These are phyloP conservation scores for Epirrita christyi DNA, from an alignment of 2,888 invertebrate species.

Conservation along the genomic window DNA sequence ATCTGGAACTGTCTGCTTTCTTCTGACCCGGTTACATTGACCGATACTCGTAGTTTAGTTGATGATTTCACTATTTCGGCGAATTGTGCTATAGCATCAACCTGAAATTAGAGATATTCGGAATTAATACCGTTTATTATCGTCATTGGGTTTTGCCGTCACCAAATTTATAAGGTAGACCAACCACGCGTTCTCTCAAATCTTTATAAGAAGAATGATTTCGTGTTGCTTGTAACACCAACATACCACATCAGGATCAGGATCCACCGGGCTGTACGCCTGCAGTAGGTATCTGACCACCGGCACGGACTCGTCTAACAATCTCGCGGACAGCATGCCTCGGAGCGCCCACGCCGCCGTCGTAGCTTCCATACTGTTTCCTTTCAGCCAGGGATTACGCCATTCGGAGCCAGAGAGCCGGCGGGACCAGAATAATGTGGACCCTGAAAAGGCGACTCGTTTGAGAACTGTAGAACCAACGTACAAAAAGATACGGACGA, in stretches of 20 bases:
- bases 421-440: constrained; percentile 73
- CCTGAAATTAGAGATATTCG: constrained; percentile 43
- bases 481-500: no score
- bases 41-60: constrained; percentile 68
- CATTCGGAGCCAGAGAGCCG: constrained; percentile 63
- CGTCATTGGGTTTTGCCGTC: no score
- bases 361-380: constrained; percentile 85
- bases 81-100: constrained; percentile 79
- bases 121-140: no score
- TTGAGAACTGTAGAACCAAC: not conserved
- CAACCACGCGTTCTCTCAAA: no score
- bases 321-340: constrained; percentile 82
- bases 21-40: constrained; percentile 71
- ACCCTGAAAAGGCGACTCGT: constrained; percentile 47
- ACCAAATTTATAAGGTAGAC: no score
- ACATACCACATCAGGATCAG: constrained; percentile 73
- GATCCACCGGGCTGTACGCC: constrained; percentile 57
- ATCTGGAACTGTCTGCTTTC: constrained; percentile 87
- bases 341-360: constrained; percentile 95
- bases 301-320: constrained; percentile 65
- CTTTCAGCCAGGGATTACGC: constrained; percentile 74
- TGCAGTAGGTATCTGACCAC: constrained; percentile 69
- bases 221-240: no score
- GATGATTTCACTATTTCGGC: constrained; percentile 63
- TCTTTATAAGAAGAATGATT: no score